These are phyloP conservation scores for Trematomus bernacchii DNA, from an alignment of 2,797 vertebrate genomes.

Conservation along the genomic window DNA sequence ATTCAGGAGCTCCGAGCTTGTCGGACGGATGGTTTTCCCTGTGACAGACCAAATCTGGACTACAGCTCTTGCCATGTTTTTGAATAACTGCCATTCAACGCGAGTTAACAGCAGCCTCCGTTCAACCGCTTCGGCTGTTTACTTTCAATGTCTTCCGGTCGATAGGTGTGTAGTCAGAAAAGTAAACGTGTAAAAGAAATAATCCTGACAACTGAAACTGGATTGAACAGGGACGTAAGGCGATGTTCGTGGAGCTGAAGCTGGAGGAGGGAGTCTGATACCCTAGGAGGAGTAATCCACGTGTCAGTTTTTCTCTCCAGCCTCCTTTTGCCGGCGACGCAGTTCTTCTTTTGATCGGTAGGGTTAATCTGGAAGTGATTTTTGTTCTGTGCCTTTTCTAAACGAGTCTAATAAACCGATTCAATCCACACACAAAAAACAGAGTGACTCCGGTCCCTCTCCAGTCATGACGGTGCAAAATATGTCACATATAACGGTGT, in stretches of 20 bases:
- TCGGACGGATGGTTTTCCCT: constrained; percentile 81
- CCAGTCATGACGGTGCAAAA: constrained; percentile 60
- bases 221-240: neutral
- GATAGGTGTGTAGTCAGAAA: constrained; percentile 30
- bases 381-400: constrained; percentile 34
- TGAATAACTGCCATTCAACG: constrained; percentile 91
- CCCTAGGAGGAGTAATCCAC: constrained; percentile 84
- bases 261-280: constrained; percentile 50
- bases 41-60: constrained; percentile 82
- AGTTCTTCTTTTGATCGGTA: constrained; percentile 76
- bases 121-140: constrained; percentile 38
- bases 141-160: constrained; percentile 36
- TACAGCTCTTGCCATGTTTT: constrained; percentile 88
- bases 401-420: neutral
- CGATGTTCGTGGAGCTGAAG: constrained; percentile 22
- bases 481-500: neutral
- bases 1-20: constrained; percentile 73
- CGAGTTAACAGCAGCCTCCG: constrained; percentile 55
- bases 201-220: neutral
- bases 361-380: constrained; percentile 82
- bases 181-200: constrained; percentile 14
- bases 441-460: constrained; percentile 3
- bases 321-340: constrained; percentile 69
- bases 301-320: constrained; percentile 84
- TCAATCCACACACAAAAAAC: neutral